Evolutionary conservation across 2,888 invertebrate species (phyloP), one percentile per base, ranked within the genome.

Genomic region (Rhogogaster chlorosoma): DNA sequence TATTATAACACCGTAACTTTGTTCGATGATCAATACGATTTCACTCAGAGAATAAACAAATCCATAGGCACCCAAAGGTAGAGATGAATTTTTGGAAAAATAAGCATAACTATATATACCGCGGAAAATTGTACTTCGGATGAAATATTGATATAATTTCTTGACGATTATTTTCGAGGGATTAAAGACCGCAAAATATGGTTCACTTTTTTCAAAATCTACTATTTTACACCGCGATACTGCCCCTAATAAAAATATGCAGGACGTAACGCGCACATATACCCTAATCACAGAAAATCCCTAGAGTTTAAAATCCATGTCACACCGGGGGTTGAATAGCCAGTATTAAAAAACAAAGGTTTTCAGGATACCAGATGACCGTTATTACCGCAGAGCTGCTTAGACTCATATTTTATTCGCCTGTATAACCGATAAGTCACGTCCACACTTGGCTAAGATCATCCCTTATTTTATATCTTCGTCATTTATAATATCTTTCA

Each of bases 291-390:
- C 26, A 22, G 22, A 70, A 70, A 70, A 32, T 70, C n/a, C 36
- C 32, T n/a, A 70, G 70, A n/a, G 70, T 70, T 1, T 70, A 18
- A n/a, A 45, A 71, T 7, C 7, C n/a, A 32, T 12, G 26, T 42
- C 7, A 6, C 18, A 29, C 71, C 12, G 78, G 57, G n/a, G 49
- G 53, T 53, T 36, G 36, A 3, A 18, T 71, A 36, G 10, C 36
- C 36, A 36, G 61, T 61, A 26, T 61, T 26, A 12, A 61, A 61
- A 77, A 38, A 32, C 70, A 38, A 18, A 7, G 38, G 38, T 80
- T 38, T n/a, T 49, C 26, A 5, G 77, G 29, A 77, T 53, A n/a
- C 9, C 80, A 38, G 80, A 80, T 80, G 32, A 80, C 80, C 80
- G 57, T 57, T 61, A 80, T 80, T 61, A 61, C 57, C 38, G 1